These are phyloP conservation scores for Pygocentrus nattereri DNA, from an alignment of 2,797 vertebrate species.

Conservation along the genomic window DNA sequence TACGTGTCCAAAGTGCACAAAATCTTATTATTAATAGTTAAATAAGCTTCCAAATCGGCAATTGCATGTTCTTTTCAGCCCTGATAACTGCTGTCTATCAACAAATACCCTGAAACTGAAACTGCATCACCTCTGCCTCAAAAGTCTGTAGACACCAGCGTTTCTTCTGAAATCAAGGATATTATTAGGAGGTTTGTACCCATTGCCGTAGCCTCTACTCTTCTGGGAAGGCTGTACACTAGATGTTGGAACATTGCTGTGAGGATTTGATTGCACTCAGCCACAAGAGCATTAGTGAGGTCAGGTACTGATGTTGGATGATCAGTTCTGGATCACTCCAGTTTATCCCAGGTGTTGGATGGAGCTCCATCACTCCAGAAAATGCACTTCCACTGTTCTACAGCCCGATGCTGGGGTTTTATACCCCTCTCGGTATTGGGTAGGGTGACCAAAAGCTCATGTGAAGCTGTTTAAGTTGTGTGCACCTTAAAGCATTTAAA, in stretches of 20 bases:
- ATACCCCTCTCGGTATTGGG: too few relatives aligned
- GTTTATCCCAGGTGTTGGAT: too few relatives aligned
- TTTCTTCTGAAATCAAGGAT: neutral
- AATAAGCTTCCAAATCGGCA: constrained; percentile 25
- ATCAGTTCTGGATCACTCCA: too few relatives aligned
- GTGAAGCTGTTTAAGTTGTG: too few relatives aligned
- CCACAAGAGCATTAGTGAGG: neutral
- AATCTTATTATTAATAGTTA: constrained; percentile 45
- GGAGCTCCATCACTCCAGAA: too few relatives aligned
- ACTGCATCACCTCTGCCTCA: constrained; percentile 11
- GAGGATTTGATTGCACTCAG: neutral
- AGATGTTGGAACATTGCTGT: neutral
- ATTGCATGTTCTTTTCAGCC: constrained; percentile 20
- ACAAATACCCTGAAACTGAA: constrained; percentile 17
- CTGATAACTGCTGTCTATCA: constrained; percentile 1
- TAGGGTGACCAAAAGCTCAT: neutral
- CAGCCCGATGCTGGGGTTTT: too few relatives aligned
- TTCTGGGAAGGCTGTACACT: too few relatives aligned
- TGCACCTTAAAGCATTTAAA: too few relatives aligned
- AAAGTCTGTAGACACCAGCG: neutral
- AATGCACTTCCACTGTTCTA: too few relatives aligned
- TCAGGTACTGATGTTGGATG: neutral
- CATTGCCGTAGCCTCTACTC: neutral
- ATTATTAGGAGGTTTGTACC: neutral
- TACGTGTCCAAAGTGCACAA: constrained; percentile 37